Conservation (phyloP, 2,888 invertebrate genomes). For the Phania funesta region DNA sequence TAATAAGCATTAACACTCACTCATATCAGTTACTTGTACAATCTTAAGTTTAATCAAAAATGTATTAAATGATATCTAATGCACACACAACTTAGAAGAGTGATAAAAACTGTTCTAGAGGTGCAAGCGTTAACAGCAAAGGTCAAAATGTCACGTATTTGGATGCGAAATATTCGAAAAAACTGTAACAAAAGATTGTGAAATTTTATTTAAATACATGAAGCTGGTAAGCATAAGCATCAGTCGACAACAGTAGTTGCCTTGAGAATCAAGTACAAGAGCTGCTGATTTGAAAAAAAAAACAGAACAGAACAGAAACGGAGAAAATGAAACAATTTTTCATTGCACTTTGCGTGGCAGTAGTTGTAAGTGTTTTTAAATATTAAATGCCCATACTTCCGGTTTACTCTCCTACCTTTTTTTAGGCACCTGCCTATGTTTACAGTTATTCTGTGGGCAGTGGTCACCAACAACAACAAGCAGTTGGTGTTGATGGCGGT, state of each 20-base stretch:
- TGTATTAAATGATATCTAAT: slow-evolving; percentile 5
- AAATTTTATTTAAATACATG: slow-evolving; percentile 77
- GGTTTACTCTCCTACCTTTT: slow-evolving; percentile 10
- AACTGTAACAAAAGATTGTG: slow-evolving; percentile 34
- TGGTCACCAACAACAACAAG: slow-evolving; percentile 24
- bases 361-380: slow-evolving; percentile 76
- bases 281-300: slow-evolving; percentile 36
- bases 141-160: slow-evolving; percentile 76
- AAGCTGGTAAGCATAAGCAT: slow-evolving; percentile 71
- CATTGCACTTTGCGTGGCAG: slow-evolving; percentile 75
- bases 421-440: slow-evolving; percentile 67
- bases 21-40: too few relatives aligned
- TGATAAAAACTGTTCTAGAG: slow-evolving; percentile 27
- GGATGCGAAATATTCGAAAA: slow-evolving; percentile 37
- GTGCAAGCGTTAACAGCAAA: slow-evolving; percentile 16
- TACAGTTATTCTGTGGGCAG: slow-evolving; percentile 49
- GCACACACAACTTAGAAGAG: slow-evolving; percentile 7
- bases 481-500: slow-evolving; percentile 45
- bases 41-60: slow-evolving; percentile 17
- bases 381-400: not conserved
- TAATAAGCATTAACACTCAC: too few relatives aligned
- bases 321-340: slow-evolving; percentile 75
- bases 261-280: slow-evolving; percentile 69
- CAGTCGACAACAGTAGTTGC: slow-evolving; percentile 73
- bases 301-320: slow-evolving; percentile 8